Conservation (phyloP, 2,888 invertebrate genomes). For the Scaptomyza parva region DNA sequence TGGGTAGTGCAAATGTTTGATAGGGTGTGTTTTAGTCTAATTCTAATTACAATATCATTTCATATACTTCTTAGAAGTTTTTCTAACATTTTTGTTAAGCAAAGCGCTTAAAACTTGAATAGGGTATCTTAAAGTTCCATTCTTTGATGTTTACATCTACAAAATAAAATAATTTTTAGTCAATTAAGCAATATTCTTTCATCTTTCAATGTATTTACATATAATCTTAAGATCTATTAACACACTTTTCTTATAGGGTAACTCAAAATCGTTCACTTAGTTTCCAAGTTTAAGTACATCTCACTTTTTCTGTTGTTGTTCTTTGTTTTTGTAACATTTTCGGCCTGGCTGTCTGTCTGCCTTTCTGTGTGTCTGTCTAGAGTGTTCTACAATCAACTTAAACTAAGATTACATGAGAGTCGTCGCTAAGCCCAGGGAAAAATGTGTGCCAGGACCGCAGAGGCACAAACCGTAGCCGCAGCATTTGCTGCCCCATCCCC, state of each 20-base stretch:
- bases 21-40: neutral
- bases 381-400: conserved; percentile 75
- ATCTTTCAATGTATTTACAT: no score
- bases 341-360: neutral
- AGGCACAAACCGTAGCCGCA: conserved; percentile 27
- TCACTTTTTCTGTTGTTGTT: conserved; percentile 2
- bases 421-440: conserved; percentile 66
- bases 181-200: no score
- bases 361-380: conserved; percentile 18
- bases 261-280: conserved; percentile 11
- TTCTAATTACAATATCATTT: no score
- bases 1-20: neutral
- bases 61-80: no score
- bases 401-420: conserved; percentile 74
- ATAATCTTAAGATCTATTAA: no score
- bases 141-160: no score
- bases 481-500: conserved; percentile 32
- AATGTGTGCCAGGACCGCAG: conserved; percentile 66
- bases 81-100: no score
- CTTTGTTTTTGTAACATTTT: conserved; percentile 12
- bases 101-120: no score
- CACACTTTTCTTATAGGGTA: conserved; percentile 7
- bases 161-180: no score
- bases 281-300: neutral
- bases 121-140: no score